Evolutionary conservation across 2,888 invertebrate genomes (phyloP).

Genomic region (Sesia apiformis): DNA sequence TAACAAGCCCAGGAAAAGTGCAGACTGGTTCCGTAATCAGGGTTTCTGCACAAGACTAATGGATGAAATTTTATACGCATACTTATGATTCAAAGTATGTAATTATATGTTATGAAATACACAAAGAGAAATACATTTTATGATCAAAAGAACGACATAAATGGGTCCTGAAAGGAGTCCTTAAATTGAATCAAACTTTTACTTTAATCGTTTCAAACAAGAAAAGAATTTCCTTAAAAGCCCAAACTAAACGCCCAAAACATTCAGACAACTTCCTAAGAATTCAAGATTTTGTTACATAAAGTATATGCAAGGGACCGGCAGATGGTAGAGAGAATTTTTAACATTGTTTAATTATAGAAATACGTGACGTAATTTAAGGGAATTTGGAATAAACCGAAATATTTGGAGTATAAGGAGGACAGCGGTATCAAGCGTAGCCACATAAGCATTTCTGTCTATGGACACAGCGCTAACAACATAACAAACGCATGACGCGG

Average conservation of each 20-base stretch:
- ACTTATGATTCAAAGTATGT: too few species aligned
- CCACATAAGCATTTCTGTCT: background rate
- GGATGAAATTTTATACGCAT: too few species aligned
- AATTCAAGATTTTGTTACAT: conserved; percentile 40
- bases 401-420: too few species aligned
- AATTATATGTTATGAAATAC: too few species aligned
- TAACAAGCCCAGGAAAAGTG: too few species aligned
- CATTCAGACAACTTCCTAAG: conserved; percentile 38
- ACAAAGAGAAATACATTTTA: too few species aligned
- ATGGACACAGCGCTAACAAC: background rate
- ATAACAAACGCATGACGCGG: conserved; percentile 9
- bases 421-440: too few species aligned
- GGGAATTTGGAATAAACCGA: too few species aligned
- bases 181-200: conserved; percentile 7
- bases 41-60: too few species aligned
- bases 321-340: background rate
- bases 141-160: background rate
- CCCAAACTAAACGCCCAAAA: conserved; percentile 36
- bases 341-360: too few species aligned
- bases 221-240: conserved; percentile 27
- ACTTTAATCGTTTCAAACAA: conserved; percentile 30
- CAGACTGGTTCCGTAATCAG: too few species aligned
- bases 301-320: conserved; percentile 5
- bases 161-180: background rate
- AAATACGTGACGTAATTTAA: too few species aligned